Conservation (phyloP, 2,888 invertebrate genomes). For the Lepidochrysops patricia region DNA sequence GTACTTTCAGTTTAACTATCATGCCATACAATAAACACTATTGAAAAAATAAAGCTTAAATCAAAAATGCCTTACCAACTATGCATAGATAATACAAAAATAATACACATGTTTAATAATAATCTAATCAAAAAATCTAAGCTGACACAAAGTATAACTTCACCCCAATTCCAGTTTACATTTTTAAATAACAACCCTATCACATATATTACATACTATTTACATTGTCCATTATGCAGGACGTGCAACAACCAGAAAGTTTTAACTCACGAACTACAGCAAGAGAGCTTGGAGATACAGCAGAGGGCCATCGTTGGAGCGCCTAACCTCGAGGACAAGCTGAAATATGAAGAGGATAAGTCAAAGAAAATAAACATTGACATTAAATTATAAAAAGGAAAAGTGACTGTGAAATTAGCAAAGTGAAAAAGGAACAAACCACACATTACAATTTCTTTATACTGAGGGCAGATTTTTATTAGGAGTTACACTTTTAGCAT, state of each 20-base stretch:
- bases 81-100: no score
- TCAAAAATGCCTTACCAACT: no score
- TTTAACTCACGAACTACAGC: slow-evolving; percentile 56
- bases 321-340: slow-evolving; percentile 54
- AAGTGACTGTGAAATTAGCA: no score
- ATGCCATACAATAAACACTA: no score
- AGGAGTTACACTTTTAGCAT: no score
- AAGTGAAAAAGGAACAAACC: no score
- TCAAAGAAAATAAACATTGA: slow-evolving; percentile 15
- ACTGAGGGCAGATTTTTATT: no score
- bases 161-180: slow-evolving; percentile 7
- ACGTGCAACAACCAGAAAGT: slow-evolving; percentile 57
- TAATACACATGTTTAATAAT: neutral
- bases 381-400: slow-evolving; percentile 16
- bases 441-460: no score
- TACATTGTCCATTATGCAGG: slow-evolving; percentile 33
- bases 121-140: neutral
- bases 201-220: slow-evolving; percentile 13
- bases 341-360: slow-evolving; percentile 32
- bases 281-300: slow-evolving; percentile 64
- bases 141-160: neutral
- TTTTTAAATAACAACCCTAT: slow-evolving; percentile 12
- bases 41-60: no score
- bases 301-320: slow-evolving; percentile 56
- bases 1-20: no score